Percentiles rank a stretch among this genome's conserved stretches.
Conservation (phyloP, 2,113 vertebrate genomes). For the Corvus hawaiiensis region DNA sequence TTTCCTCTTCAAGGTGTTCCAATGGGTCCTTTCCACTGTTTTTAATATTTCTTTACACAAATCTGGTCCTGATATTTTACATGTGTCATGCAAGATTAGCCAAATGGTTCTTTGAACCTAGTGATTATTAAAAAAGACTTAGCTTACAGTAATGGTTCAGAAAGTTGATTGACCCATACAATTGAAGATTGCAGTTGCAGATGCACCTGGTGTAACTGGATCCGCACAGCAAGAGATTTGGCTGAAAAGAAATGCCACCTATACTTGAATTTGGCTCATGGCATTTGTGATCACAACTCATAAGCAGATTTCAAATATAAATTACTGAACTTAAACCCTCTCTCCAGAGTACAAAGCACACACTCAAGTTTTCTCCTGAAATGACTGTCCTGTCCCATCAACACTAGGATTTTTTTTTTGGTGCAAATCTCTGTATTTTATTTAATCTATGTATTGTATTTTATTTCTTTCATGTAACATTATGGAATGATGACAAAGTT, state of each 20-base stretch:
- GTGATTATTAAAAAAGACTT: not conserved
- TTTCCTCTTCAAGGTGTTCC: not conserved
- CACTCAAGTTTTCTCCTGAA: not conserved
- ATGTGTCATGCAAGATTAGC: not conserved
- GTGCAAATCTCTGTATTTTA: not conserved
- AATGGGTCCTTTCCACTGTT: not conserved
- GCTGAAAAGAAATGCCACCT: not conserved
- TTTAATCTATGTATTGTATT: not conserved
- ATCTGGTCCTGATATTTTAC: not conserved
- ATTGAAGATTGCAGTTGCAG: not conserved
- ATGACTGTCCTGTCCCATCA: not conserved
- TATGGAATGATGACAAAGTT: not conserved
- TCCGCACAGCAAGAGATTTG: not conserved
- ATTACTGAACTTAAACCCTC: not conserved
- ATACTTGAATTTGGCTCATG: not conserved
- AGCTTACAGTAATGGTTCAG: not conserved
- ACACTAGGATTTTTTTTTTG: not conserved
- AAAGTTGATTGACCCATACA: not conserved
- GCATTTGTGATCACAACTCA: not conserved
- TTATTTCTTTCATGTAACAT: not conserved
- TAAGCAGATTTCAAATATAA: not conserved
- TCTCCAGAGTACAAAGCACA: not conserved
- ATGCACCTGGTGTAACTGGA: not conserved
- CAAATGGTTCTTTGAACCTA: not conserved
- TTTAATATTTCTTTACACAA: not conserved